Evolutionary conservation across 2,888 invertebrate species (phyloP).

Genomic region (Barypeithes pellucidus): DNA sequence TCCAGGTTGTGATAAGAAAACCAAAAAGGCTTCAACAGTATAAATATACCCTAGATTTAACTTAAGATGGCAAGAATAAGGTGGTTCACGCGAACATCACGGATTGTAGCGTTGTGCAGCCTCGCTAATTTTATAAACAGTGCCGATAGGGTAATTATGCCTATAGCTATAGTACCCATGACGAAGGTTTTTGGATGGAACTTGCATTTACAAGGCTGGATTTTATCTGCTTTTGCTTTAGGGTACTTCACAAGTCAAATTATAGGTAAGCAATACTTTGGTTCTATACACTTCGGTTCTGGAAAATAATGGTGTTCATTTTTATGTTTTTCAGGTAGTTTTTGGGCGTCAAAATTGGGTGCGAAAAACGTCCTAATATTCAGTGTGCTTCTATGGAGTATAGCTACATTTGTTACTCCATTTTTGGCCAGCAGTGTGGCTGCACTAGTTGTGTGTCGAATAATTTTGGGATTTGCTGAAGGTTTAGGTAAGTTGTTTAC

Average conservation of each 20-base stretch:
- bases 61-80: constrained; percentile 69
- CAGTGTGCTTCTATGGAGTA: constrained; percentile 82
- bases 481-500: constrained; percentile 79
- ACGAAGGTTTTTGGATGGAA: constrained; percentile 81
- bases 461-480: constrained; percentile 82
- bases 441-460: constrained; percentile 77
- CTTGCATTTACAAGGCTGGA: constrained; percentile 82
- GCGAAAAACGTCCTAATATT: constrained; percentile 79
- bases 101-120: constrained; percentile 79
- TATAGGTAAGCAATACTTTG: constrained; percentile 62
- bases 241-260: constrained; percentile 86
- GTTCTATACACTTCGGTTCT: neutral
- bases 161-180: constrained; percentile 84
- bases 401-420: constrained; percentile 81
- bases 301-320: constrained; percentile 62
- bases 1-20: constrained; percentile 14
- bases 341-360: constrained; percentile 79
- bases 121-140: constrained; percentile 85
- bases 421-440: constrained; percentile 78
- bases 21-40: constrained; percentile 4
- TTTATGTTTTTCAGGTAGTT: constrained; percentile 76
- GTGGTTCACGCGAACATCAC: constrained; percentile 74
- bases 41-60: neutral
- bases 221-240: constrained; percentile 82
- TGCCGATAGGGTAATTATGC: constrained; percentile 85